Percentiles rank a stretch among this genome's conserved stretches.
Evolutionary conservation across 2,113 vertebrate species (phyloP).

Genomic region (Periophthalmus modestus): DNA sequence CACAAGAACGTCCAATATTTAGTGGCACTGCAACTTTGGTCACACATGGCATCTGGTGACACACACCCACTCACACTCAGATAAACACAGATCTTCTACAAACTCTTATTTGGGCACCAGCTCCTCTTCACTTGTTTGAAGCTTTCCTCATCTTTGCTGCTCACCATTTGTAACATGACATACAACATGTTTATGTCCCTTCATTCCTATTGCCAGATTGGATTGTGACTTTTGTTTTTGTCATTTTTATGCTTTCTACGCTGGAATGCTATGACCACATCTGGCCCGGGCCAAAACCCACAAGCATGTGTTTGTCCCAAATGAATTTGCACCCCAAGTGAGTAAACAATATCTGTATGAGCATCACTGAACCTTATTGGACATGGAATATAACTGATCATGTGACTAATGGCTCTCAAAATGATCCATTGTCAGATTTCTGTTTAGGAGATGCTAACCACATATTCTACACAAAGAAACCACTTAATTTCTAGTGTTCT

Average conservation of each 20-base stretch:
- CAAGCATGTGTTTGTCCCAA: slow-evolving; percentile 66
- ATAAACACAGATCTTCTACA: slow-evolving; percentile 51
- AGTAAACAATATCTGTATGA: not conserved
- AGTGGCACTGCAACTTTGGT: not conserved
- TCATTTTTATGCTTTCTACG: not conserved
- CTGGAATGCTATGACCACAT: slow-evolving; percentile 21
- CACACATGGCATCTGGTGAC: slow-evolving; percentile 32
- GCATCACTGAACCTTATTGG: not conserved
- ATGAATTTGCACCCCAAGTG: slow-evolving; percentile 40
- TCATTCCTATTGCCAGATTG: not conserved
- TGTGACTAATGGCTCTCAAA: not conserved
- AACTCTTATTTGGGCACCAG: slow-evolving; percentile 33
- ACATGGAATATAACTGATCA: not conserved
- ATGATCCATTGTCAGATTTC: slow-evolving; percentile 9
- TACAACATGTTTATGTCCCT: not conserved
- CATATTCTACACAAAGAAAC: slow-evolving; percentile 33
- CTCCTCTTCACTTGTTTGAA: slow-evolving; percentile 8
- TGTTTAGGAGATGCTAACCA: slow-evolving; percentile 50
- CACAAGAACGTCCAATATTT: slow-evolving; percentile 44
- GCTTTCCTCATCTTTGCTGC: not conserved
- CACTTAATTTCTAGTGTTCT: slow-evolving; percentile 41
- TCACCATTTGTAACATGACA: not conserved
- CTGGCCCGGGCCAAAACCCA: slow-evolving; percentile 40
- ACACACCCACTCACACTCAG: slow-evolving; percentile 40
- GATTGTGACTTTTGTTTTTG: slow-evolving; percentile 2